Evolutionary conservation across 2,113 vertebrate species (phyloP), one percentile per base, ranked within the genome.

Genomic region (Pseudois nayaur): DNA sequence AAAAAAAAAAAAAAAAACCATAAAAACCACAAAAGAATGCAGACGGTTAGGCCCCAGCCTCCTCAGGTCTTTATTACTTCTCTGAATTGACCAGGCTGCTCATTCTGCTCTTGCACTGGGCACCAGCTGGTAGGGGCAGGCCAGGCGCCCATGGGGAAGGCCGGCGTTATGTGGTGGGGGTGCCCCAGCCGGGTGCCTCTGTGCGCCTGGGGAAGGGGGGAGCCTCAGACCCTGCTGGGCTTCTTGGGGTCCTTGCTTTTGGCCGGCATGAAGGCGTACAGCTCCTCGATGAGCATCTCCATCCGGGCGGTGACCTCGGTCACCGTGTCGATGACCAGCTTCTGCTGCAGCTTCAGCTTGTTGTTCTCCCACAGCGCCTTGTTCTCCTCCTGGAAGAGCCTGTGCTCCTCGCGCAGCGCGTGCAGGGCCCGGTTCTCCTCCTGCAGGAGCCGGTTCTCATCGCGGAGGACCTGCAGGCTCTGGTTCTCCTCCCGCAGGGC

Each of bases 281-380:
- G 98, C 76, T 99, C 98, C 17, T 98, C 98, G 3, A 98, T 98
- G 96, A 99, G 50, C 78, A 97, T 93, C 83, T 98, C 97, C 98
- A 99, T 98, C n/a, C 98, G 98, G 55, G 95, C 95, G 0, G 43
- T 97, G 59, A 99, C 98, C 50, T 98, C 98, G 1, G 97, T 98
- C 93, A 99, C 93, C 0, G 98, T 98, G 57, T 96, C 98, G 67
- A 98, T 98, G 97, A 99, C 97, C 78, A 97, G 95, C 17, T 87
- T 97, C 97, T 99, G 97, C 89, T 99, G 98, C 81, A 98, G 79
- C 83, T 98, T 99, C 96, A 99, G 2, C 88, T 98, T 98, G 0
- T 79, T 98, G 97, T 98, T 98, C 60, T 98, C 98, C 87, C 98
- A 97, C 89, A 99, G 97, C 21, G 97, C 95, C 93, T 97, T 98